Evolutionary conservation across 92 coral and sea anemone species (phyloP), one percentile per base, ranked within the genome.

Genomic region (Nematostella vectensis): DNA sequence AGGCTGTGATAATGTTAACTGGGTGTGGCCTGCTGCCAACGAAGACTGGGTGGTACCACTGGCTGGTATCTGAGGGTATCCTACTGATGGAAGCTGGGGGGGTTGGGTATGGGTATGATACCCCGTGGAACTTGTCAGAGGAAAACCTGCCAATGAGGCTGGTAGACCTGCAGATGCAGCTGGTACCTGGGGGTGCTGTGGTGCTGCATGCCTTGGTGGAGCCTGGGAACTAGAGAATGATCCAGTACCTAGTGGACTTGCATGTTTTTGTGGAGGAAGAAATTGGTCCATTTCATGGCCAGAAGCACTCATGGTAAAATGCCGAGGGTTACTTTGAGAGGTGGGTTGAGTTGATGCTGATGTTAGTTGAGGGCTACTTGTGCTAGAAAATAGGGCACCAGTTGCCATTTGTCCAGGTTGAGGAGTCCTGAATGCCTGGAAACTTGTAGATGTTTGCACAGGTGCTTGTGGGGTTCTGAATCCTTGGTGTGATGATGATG

Each of bases 211-310:
- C 50, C 24, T 42, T 3, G 71, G 58, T 13, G 68, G 59, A 25
- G 81, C 25, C 61, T 79, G 86, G 33, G 59, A 39, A 50, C 39
- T 50, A 42, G 54, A 10, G 27, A 63, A 11, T 15, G 65, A 22
- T 23, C 63, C 40, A 19, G 63, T 25, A 26, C 59, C 52, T 50
- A n/a, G n/a, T n/a, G n/a, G n/a, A n/a, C n/a, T n/a, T n/a, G n/a
- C n/a, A n/a, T 71, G 79, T 21, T 59, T 66, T 24, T 66, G 2
- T 16, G 80, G 76, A 39, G 70, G 28, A 8, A 79, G 68, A 31
- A 79, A 79, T 60, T 62, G 61, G 10, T 79, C 87, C 8, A 18
- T 29, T 22, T 63, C 71, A 6, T 55, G 53, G 9, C 31, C 30
- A 40, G 40, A 25, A 8, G 62, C 40, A 42, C 62, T 43, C 72